Evolutionary conservation across 2,797 vertebrate species (phyloP).

Genomic region (Rhinella marina): DNA sequence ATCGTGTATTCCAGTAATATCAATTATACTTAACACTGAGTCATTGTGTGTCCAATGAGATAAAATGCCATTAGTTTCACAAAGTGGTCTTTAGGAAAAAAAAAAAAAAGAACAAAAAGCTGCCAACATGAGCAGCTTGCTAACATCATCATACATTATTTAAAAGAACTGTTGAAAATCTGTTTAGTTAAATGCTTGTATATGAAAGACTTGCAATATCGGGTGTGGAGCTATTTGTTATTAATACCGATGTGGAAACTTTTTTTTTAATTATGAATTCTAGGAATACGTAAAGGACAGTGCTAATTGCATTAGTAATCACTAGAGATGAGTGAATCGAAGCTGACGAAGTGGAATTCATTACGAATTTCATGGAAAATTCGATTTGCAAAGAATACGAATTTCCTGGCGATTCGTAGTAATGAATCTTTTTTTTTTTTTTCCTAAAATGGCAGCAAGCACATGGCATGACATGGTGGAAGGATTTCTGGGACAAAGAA

Average conservation of each 20-base stretch:
- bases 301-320: neutral
- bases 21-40: conserved; percentile 45
- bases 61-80: conserved; percentile 39
- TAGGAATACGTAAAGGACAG: neutral
- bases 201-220: conserved; percentile 36
- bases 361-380: too few species aligned
- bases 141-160: conserved; percentile 23
- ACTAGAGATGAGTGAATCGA: too few species aligned
- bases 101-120: conserved; percentile 7
- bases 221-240: conserved; percentile 25
- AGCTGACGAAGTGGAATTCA: too few species aligned
- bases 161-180: conserved; percentile 33
- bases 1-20: conserved; percentile 41
- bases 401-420: too few species aligned
- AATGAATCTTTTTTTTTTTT: too few species aligned
- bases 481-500: too few species aligned
- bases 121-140: conserved; percentile 43
- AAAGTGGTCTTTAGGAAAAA: conserved; percentile 28
- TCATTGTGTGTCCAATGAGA: conserved; percentile 24
- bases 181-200: conserved; percentile 36
- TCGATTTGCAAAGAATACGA: too few species aligned
- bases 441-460: too few species aligned
- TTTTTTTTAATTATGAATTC: neutral
- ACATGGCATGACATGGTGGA: too few species aligned
- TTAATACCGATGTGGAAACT: conserved; percentile 20